A percentile compares a stretch with the other conserved stretches of the same genome.
phyloP scores from a whole-genome alignment of 2,888 invertebrate species.

The Pseudococcus viburni region DNA sequence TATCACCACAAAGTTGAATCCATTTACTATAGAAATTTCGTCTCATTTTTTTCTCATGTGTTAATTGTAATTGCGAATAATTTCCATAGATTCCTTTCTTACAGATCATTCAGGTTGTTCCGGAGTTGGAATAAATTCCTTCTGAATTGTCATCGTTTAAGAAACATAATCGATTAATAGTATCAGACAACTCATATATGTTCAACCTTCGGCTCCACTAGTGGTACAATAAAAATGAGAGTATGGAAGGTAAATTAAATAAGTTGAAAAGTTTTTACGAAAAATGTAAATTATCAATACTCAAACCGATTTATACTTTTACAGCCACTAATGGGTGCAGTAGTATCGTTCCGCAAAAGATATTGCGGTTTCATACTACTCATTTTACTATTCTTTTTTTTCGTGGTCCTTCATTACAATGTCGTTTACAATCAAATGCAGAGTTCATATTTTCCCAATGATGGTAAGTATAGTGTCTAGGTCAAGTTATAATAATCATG shows the following conservation, averaged over 20 bases:
- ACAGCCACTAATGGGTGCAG: conserved; percentile 47
- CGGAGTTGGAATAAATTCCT: neutral
- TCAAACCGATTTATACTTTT: neutral
- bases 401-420: conserved; percentile 34
- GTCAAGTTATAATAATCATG: conserved; percentile 7
- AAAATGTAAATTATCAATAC: neutral
- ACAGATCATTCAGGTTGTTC: neutral
- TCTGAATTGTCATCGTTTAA: neutral
- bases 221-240: conserved; percentile 21
- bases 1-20: too few relatives aligned
- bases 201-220: neutral
- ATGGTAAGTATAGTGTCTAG: conserved; percentile 12
- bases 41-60: too few relatives aligned
- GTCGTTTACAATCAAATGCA: conserved; percentile 57
- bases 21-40: too few relatives aligned
- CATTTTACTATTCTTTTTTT: conserved; percentile 49
- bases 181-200: neutral
- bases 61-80: neutral
- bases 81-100: neutral
- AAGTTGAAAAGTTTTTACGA: neutral
- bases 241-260: conserved; percentile 21
- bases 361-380: conserved; percentile 53
- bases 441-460: conserved; percentile 48
- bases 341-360: conserved; percentile 61
- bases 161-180: neutral